Percentiles rank a stretch among this genome's conserved stretches.
These are phyloP conservation scores for Mercenaria mercenaria DNA, from an alignment of 1,140 invertebrate species.

Conservation along the genomic window DNA sequence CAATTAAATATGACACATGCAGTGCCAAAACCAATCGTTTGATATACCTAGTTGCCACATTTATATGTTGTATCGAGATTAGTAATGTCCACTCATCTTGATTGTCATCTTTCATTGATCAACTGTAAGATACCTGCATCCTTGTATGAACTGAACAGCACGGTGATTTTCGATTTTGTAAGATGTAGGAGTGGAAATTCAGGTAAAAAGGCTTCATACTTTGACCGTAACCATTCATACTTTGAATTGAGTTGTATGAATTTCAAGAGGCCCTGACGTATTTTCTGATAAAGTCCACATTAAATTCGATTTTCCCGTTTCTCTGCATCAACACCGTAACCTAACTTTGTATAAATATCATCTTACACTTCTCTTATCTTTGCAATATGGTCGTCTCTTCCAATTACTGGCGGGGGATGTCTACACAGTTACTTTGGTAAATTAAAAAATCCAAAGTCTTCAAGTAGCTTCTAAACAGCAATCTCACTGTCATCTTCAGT, in stretches of 20 bases:
- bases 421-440: neutral
- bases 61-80: constrained; percentile 2
- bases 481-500: neutral
- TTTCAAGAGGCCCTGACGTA: neutral
- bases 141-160: constrained; percentile 16
- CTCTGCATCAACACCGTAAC: neutral
- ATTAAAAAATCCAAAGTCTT: constrained; percentile 3
- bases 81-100: neutral
- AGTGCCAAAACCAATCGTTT: neutral
- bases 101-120: neutral
- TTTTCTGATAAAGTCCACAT: constrained; percentile 15
- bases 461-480: neutral
- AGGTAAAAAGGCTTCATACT: constrained; percentile 16
- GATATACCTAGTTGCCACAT: constrained; percentile 1
- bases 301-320: neutral
- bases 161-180: neutral
- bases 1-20: neutral
- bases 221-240: too few relatives aligned
- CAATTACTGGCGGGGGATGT: constrained; percentile 9
- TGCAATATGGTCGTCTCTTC: neutral
- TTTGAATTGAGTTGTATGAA: neutral
- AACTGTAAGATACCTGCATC: neutral
- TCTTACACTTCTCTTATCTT: neutral
- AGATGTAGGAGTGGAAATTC: neutral
- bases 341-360: constrained; percentile 6